These are phyloP conservation scores for Daktulosphaira vitifoliae DNA, from an alignment of 1,140 invertebrate genomes.

Conservation along the genomic window DNA sequence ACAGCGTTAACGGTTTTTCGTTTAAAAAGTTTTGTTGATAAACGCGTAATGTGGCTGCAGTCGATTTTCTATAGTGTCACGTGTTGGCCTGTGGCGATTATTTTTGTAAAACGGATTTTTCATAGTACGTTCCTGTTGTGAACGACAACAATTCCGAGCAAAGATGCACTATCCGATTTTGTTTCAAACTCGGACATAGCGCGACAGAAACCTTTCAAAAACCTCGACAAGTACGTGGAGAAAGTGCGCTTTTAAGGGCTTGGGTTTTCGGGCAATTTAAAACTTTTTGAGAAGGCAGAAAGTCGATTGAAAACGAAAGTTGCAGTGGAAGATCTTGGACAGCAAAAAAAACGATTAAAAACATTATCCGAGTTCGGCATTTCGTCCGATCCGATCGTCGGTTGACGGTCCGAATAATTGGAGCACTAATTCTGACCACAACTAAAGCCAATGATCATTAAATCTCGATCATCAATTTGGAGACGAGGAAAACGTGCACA, in stretches of 20 bases:
- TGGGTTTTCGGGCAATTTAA: conserved; percentile 21
- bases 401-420: not conserved
- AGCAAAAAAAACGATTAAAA: not conserved
- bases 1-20: no score
- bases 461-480: not conserved
- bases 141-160: not conserved
- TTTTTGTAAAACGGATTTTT: no score
- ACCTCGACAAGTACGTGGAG: not conserved
- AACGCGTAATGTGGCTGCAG: no score
- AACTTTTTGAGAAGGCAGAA: conserved; percentile 20
- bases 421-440: no score
- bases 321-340: not conserved
- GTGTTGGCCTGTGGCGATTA: no score
- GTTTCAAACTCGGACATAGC: not conserved
- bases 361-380: not conserved
- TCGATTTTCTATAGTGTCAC: no score
- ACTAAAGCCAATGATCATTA: no score
- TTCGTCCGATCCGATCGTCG: not conserved
- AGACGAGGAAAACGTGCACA: not conserved
- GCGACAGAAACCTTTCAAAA: conserved; percentile 11
- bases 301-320: conserved; percentile 30
- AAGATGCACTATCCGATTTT: conserved; percentile 2
- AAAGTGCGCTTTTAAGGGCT: not conserved
- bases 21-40: no score
- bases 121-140: no score